Percentiles rank a stretch among this genome's conserved stretches.
Conservation (phyloP, 2,888 invertebrate genomes). For the Brassicogethes aeneus region DNA sequence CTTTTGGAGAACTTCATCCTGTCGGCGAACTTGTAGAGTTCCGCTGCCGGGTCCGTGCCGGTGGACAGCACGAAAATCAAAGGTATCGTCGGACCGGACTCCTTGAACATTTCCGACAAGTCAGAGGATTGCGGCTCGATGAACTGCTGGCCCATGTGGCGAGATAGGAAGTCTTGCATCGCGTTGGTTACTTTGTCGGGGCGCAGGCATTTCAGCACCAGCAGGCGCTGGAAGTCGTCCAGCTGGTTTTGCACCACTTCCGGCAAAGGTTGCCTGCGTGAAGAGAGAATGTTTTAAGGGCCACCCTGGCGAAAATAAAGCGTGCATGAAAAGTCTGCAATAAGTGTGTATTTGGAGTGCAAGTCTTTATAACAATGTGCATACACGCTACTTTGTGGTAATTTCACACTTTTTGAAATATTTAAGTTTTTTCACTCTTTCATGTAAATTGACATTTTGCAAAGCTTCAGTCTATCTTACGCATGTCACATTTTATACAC, state of each 20-base stretch:
- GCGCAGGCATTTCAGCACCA: slow-evolving; percentile 69
- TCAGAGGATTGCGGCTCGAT: slow-evolving; percentile 82
- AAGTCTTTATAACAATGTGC: too few relatives aligned
- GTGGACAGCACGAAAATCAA: slow-evolving; percentile 84
- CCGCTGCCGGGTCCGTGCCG: slow-evolving; percentile 82
- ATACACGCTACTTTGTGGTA: too few relatives aligned
- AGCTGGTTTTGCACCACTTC: slow-evolving; percentile 53
- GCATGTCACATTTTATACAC: too few relatives aligned
- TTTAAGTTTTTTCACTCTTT: too few relatives aligned
- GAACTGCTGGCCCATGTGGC: slow-evolving; percentile 66
- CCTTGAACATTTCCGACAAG: slow-evolving; percentile 68
- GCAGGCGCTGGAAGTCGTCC: slow-evolving; percentile 65
- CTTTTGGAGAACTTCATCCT: slow-evolving; percentile 65
- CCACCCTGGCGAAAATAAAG: too few relatives aligned
- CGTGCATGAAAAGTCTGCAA: too few relatives aligned
- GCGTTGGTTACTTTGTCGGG: slow-evolving; percentile 77
- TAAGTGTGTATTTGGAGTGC: too few relatives aligned
- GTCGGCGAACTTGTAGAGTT: slow-evolving; percentile 76
- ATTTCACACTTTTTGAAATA: too few relatives aligned
- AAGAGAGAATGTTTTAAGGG: too few relatives aligned
- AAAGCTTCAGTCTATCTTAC: too few relatives aligned
- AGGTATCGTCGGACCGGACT: slow-evolving; percentile 69
- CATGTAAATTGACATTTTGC: too few relatives aligned
- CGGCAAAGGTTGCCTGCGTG: slow-evolving; percentile 57
- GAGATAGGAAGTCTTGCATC: slow-evolving; percentile 65